Evolutionary conservation across 2,113 vertebrate genomes (phyloP), one percentile per base, ranked within the genome.

Genomic region (Zosterops japonicus): DNA sequence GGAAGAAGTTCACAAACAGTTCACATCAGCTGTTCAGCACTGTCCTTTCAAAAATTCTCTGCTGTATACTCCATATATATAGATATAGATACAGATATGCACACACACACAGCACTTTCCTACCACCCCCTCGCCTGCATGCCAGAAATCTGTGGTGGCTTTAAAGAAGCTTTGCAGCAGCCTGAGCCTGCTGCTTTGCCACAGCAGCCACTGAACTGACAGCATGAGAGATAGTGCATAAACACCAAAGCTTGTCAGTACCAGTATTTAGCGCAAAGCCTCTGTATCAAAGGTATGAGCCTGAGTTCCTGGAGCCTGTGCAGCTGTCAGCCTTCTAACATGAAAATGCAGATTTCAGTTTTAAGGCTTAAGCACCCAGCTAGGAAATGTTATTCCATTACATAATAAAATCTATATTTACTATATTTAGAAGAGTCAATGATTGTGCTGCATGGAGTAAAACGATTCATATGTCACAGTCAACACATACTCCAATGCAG

Each of bases 271-370:
- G 60, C 46, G 49, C 83, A 96, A 94, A 96, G 95, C 76, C 69
- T 93, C 86, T 12, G 53, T 17, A 81, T 68, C 83, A 50, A 78
- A 91, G 72, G 27, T 84, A 35, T 50, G 72, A 90, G 76, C 36
- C 36, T 77, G 74, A 87, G 49, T 71, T 96, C 88, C 79, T 82
- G 71, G 64, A 93, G 76, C 86, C 74, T 82, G 49, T 89, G 93
- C 93, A 95, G 93, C 90, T 95, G 94, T 93, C 96, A 95, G 8
- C 76, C 44, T 89, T 89, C 86, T 90, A 90, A 89, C 3, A 2
- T 61, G 57, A 89, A 96, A 94, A 94, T 71, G 76, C 57, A 95
- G 88, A 93, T 92, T 90, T 92, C 52, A 19, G 22, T 93, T 92
- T 75, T 61, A 92, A 96, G 90, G 74, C 90, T 81, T 93, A 94